Conservation (phyloP, 2,797 vertebrate genomes). For the Sciurus carolinensis region DNA sequence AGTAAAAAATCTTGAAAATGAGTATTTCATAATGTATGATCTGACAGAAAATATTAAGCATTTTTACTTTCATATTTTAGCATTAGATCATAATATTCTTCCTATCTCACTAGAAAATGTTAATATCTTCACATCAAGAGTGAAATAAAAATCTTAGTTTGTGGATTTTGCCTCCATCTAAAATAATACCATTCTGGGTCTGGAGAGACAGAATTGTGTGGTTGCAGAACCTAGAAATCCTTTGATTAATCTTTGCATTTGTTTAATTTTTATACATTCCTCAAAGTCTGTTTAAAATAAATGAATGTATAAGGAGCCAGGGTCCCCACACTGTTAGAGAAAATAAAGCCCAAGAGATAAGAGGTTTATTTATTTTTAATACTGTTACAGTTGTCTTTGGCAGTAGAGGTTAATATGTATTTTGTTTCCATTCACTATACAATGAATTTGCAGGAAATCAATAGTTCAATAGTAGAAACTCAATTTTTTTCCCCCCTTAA, state of each 20-base stretch:
- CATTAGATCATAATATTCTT: not conserved
- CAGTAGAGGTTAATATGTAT: not conserved
- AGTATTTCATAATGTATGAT: not conserved
- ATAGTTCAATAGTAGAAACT: not conserved
- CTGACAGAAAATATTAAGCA: not conserved
- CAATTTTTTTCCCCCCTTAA: not conserved
- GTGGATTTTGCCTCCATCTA: not conserved
- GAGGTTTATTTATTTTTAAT: not conserved
- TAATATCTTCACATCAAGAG: not conserved
- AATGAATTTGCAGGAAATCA: not conserved
- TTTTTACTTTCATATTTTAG: slow-evolving; percentile 10
- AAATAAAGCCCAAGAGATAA: not conserved
- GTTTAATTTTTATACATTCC: not conserved
- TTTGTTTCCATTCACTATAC: not conserved
- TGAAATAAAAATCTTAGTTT: not conserved
- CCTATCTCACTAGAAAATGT: not conserved
- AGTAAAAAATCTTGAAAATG: not conserved
- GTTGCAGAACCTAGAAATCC: not conserved
- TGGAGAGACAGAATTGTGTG: not conserved
- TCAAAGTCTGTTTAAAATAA: not conserved
- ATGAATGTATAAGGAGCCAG: not conserved
- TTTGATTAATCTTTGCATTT: not conserved
- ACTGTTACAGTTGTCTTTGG: not conserved
- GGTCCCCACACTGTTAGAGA: not conserved
- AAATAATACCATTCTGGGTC: not conserved